These are phyloP conservation scores for Tachystola acroxantha DNA, from an alignment of 2,888 invertebrate genomes.

Conservation along the genomic window DNA sequence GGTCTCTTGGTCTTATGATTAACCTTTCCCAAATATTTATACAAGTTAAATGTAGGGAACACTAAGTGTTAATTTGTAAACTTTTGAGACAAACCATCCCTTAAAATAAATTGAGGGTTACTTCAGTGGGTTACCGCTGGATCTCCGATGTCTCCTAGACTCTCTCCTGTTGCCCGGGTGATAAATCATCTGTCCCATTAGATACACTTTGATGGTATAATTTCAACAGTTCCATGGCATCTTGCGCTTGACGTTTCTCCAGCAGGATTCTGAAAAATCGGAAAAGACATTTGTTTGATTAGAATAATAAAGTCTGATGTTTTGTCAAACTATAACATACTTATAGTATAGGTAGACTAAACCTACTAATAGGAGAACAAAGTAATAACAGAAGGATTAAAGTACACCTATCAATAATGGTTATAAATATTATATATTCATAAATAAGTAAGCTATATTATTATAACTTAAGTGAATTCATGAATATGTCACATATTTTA, in stretches of 20 bases:
- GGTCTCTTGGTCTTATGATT: background rate
- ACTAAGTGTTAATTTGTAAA: slow-evolving; percentile 51
- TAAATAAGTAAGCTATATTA: too few relatives aligned
- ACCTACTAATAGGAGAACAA: too few relatives aligned
- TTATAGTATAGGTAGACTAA: background rate
- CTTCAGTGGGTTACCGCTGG: slow-evolving; percentile 30
- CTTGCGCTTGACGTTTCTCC: slow-evolving; percentile 91
- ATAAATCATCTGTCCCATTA: slow-evolving; percentile 70
- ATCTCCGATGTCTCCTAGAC: slow-evolving; percentile 42
- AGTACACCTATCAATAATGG: too few relatives aligned
- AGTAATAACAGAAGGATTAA: too few relatives aligned
- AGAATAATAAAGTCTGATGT: background rate
- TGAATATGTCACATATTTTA: too few relatives aligned
- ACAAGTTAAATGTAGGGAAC: slow-evolving; percentile 5
- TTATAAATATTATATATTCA: too few relatives aligned
- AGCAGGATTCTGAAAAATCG: slow-evolving; percentile 79
- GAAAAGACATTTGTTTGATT: background rate
- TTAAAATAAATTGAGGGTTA: slow-evolving; percentile 60
- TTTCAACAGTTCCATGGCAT: slow-evolving; percentile 90
- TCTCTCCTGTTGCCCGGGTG: slow-evolving; percentile 66
- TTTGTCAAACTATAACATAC: background rate
- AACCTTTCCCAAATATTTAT: slow-evolving; percentile 3
- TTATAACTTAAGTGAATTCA: too few relatives aligned
- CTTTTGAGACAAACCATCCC: slow-evolving; percentile 69
- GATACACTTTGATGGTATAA: slow-evolving; percentile 81